Percentiles rank a stretch among this genome's conserved stretches.
phyloP scores from a whole-genome alignment of 2,797 vertebrate genomes.

The Chaunax sp. region DNA sequence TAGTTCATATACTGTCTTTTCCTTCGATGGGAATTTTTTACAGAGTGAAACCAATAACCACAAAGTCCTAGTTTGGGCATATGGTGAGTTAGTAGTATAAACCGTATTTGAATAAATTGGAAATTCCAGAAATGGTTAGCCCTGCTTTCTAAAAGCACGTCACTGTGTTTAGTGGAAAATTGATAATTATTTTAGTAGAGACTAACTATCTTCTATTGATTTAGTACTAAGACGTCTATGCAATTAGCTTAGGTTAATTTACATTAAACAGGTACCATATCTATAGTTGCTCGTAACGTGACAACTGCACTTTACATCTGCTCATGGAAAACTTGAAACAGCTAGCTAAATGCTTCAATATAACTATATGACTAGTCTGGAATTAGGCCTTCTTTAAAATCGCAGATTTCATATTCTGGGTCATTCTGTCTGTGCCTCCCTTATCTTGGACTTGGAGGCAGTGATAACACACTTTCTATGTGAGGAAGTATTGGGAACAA shows the following conservation, averaged over 20 bases:
- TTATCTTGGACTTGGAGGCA: not conserved
- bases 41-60: not conserved
- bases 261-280: not conserved
- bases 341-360: not conserved
- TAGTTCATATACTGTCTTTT: too few relatives aligned
- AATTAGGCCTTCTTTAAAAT: slow-evolving; percentile 3
- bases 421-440: slow-evolving; percentile 17
- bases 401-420: not conserved
- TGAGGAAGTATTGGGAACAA: slow-evolving; percentile 18
- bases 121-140: not conserved
- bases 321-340: slow-evolving; percentile 5
- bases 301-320: not conserved
- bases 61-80: not conserved
- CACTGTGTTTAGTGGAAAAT: slow-evolving; percentile 12
- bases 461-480: not conserved
- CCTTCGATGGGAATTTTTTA: too few relatives aligned
- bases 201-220: slow-evolving; percentile 15
- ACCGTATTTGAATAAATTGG: not conserved
- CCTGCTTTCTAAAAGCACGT: slow-evolving; percentile 5
- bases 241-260: not conserved
- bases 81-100: not conserved
- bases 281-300: too few relatives aligned
- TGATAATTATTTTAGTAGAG: not conserved
- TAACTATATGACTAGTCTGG: slow-evolving; percentile 11
- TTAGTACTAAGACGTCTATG: not conserved